phyloP scores from a whole-genome alignment of 2,888 invertebrate species.

The Ennomos fuscantarius region DNA sequence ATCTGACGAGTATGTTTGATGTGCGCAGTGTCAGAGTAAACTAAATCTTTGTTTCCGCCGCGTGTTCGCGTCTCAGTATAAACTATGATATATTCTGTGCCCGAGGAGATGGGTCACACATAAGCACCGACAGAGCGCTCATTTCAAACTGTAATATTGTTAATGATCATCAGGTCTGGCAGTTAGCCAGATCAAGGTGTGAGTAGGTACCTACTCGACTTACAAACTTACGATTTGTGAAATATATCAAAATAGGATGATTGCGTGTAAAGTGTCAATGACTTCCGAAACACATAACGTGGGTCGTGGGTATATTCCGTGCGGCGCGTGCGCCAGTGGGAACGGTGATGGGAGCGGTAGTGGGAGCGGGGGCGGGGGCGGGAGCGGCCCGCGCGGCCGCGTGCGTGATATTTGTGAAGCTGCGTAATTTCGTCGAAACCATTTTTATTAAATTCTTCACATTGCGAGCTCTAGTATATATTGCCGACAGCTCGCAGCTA shows the following conservation, averaged over 20 bases:
- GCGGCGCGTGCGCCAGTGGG: slow-evolving; percentile 1
- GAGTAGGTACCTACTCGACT: neutral
- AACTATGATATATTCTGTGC: too few species aligned
- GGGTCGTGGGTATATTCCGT: slow-evolving; percentile 1
- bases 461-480: too few species aligned
- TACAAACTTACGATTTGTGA: slow-evolving; percentile 4
- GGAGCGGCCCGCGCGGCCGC: neutral
- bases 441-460: too few species aligned
- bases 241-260: slow-evolving; percentile 21
- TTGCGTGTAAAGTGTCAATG: slow-evolving; percentile 10
- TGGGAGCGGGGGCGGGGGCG: neutral
- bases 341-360: too few species aligned
- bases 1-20: too few species aligned
- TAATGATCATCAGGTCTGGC: slow-evolving; percentile 1
- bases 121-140: too few species aligned
- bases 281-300: slow-evolving; percentile 27
- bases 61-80: too few species aligned
- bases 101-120: too few species aligned
- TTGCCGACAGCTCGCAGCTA: too few species aligned
- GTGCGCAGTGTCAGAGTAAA: too few species aligned
- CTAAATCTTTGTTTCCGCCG: too few species aligned
- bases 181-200: slow-evolving; percentile 1
- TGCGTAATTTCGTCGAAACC: neutral
- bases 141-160: neutral
- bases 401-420: neutral